These are phyloP conservation scores for Eilema caniola DNA, from an alignment of 2,888 invertebrate genomes.

Conservation along the genomic window DNA sequence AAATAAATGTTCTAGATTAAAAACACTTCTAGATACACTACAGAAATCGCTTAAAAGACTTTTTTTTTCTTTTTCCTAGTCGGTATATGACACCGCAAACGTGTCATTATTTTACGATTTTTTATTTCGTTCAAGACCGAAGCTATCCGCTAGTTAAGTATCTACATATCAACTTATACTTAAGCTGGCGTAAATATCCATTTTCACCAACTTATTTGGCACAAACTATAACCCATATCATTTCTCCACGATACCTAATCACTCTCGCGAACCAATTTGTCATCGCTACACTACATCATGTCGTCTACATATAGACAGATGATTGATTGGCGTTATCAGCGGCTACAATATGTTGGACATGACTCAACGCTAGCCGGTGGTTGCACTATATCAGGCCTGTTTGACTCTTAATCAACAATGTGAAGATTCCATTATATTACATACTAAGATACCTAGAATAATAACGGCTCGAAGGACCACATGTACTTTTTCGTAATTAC, in stretches of 20 bases:
- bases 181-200: not conserved
- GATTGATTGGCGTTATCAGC: not conserved
- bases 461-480: too few relatives aligned
- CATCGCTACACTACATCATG: not conserved
- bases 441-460: too few relatives aligned
- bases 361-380: not conserved
- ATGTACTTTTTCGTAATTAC: too few relatives aligned
- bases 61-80: too few relatives aligned
- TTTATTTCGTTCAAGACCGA: too few relatives aligned
- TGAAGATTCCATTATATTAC: not conserved
- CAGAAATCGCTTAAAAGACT: too few relatives aligned
- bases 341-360: not conserved
- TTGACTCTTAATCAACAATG: not conserved
- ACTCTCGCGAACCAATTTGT: constrained; percentile 4
- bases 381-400: not conserved
- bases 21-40: too few relatives aligned
- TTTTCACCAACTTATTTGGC: not conserved
- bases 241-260: not conserved
- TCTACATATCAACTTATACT: too few relatives aligned
- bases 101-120: too few relatives aligned
- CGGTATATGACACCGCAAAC: too few relatives aligned
- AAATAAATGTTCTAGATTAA: too few relatives aligned
- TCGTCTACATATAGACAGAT: not conserved
- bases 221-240: not conserved
- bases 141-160: too few relatives aligned